phyloP scores from a whole-genome alignment of 2,888 invertebrate genomes.

The Hirtodrosophila duncani region DNA sequence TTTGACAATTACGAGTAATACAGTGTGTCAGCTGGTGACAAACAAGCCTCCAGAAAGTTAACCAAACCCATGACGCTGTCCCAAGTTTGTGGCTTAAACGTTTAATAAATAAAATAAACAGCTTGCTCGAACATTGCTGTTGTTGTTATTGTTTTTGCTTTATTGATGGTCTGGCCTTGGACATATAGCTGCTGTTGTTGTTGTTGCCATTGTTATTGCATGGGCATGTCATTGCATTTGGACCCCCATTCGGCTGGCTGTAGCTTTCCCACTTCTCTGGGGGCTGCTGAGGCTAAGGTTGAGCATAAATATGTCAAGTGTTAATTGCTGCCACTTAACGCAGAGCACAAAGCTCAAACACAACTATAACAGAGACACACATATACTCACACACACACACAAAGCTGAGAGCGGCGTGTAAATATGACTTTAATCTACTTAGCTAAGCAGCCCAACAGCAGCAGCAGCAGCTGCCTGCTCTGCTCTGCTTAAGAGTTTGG shows the following conservation, averaged over 20 bases:
- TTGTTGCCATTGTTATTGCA: constrained; percentile 23
- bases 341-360: constrained; percentile 58
- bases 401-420: constrained; percentile 42
- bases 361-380: constrained; percentile 30
- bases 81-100: constrained; percentile 39
- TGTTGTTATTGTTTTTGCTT: constrained; percentile 11
- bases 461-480: constrained; percentile 17
- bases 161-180: constrained; percentile 29
- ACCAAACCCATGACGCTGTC: background rate
- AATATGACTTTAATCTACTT: constrained; percentile 70
- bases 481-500: constrained; percentile 1
- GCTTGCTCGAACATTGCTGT: constrained; percentile 55
- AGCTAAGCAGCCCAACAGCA: constrained; percentile 55
- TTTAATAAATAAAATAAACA: constrained; percentile 64
- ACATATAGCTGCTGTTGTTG: constrained; percentile 8
- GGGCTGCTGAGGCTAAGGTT: constrained; percentile 40
- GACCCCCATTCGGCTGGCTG: constrained; percentile 10
- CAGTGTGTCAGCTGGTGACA: constrained; percentile 11
- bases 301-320: constrained; percentile 73
- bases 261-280: constrained; percentile 11
- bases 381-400: background rate
- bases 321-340: constrained; percentile 71
- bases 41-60: constrained; percentile 20
- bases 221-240: constrained; percentile 45
- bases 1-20: no score